Evolutionary conservation across 2,113 vertebrate species (phyloP), one percentile per base, ranked within the genome.

Genomic region (Macquaria ambigua): DNA sequence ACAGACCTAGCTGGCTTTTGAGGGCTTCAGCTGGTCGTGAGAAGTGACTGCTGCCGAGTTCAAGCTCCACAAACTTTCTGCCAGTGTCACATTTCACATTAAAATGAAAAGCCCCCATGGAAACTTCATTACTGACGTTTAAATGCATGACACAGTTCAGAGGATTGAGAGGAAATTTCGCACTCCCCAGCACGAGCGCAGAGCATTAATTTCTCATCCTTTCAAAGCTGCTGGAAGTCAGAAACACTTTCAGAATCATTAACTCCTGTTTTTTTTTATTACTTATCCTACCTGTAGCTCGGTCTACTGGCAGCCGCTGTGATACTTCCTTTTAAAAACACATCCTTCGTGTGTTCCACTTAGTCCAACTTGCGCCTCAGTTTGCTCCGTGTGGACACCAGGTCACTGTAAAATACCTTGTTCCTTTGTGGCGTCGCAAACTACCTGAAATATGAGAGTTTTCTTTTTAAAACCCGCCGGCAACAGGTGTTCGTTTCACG

Each of bases 401-500:
- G 34, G 28, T 68, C 34, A 46, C 12, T 21, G 69, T n/a, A 14
- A 16, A 61, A n/a, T 1, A 56, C 67, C 78, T 48, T 21, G 18
- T 25, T 43, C 69, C 66, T 82, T 69, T 68, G 73, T 20, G 46
- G 25, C n/a, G 46, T 12, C 62, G 2, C 16, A 77, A 86, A 71
- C 55, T 6, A 50, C 55, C 66, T 85, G 87, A 74, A 90, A 92
- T 10, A n/a, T 43, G 89, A 93, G 55, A 28, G 28, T 1, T 20
- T 64, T 41, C 1, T 31, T 18, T 39, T 28, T 12, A 39, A 43
- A 55, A 28, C 28, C 81, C 81, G 48, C 52, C 4, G 91, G 58
- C 83, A 61, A 90, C 93, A 94, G 93, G 93, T 94, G 93, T 79
- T 75, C 55, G 6, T 63, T 88, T 84, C 81, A 88, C 77, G 77